Base-by-base conservation (phyloP, 2,888 invertebrate species). In the Athetis lepigone region DNA sequence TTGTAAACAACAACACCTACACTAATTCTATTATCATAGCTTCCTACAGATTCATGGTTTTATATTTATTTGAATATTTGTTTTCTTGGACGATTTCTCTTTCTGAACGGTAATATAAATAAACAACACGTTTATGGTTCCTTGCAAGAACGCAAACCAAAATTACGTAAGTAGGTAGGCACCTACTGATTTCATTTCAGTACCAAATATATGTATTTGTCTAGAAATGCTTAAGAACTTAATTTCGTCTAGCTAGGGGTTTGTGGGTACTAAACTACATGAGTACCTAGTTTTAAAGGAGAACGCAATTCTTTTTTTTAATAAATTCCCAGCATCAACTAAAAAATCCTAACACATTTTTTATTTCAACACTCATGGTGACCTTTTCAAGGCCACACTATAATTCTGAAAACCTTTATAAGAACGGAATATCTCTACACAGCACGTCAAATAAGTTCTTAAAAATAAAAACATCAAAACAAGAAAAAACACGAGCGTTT, bases 11-110 rank as follows among this genome's bases (percentile, higher is more conserved):
- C 11, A 27, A 8, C 25, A 25, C 8, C 33, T 33, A 33, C 9
- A 13, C 27, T 23, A 18, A 19, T 25, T 33, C 27, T 16, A 43
- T n/a, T 36, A 13, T 27, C 2, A 19, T 43, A 42, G 23, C 25
- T 42, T 18, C 13, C 13, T 18, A 33, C 46, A 16, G 16, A 36
- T 55, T 37, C 2, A 6, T 52, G 18, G n/a, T 19, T 21, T 57
- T 33, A 37, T 8, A 27, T 7, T 4, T 23, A 51, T 4, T n/a
- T 21, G 21, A 0, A 13, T 29, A 59, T 13, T 33, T 13, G 8
- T 18, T 39, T 37, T 19, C 25, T 62, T 11, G 9, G 11, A n/a
- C 6, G 27, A 37, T 66, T 61, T 37, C 11, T 67, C 7, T 43
- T 29, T 21, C n/a, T 66, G 16, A 7, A 45, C 5, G 13, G 9